Conservation (phyloP, 1,140 invertebrate genomes). For the Tetramorium alpestre region DNA sequence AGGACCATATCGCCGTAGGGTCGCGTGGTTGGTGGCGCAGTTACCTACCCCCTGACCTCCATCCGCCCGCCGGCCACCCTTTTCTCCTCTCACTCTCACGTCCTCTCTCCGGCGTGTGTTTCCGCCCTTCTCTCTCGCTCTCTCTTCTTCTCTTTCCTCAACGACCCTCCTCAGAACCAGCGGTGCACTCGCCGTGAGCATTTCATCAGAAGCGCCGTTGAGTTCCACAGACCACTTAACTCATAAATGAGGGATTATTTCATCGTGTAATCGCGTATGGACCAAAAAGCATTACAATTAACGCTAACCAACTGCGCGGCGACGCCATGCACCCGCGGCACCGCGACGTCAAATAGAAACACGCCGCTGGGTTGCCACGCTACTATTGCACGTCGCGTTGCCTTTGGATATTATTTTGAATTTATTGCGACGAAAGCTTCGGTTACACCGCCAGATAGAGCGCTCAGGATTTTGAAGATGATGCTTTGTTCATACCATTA, state of each 20-base stretch:
- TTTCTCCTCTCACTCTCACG: constrained; percentile 17
- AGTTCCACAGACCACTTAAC: constrained; percentile 85
- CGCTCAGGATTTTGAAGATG: constrained; percentile 36
- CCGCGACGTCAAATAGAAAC: constrained; percentile 73
- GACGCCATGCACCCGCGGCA: constrained; percentile 70
- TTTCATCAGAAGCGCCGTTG: constrained; percentile 84
- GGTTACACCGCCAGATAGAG: constrained; percentile 18
- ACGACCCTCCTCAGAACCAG: constrained; percentile 77
- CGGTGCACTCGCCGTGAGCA: constrained; percentile 80
- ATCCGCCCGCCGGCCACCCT: constrained; percentile 51
- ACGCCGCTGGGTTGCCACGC: constrained; percentile 60
- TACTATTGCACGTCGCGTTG: constrained; percentile 20
- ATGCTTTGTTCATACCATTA: constrained; percentile 51
- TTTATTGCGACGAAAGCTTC: constrained; percentile 55
- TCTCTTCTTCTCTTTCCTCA: constrained; percentile 66
- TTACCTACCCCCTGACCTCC: constrained; percentile 72
- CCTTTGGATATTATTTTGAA: constrained; percentile 57
- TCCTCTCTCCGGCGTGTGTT: constrained; percentile 18
- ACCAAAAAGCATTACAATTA: constrained; percentile 85
- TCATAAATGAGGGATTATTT: constrained; percentile 85
- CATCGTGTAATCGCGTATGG: constrained; percentile 84
- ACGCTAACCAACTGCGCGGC: constrained; percentile 82
- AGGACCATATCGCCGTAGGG: constrained; percentile 79
- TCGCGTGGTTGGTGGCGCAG: constrained; percentile 76
- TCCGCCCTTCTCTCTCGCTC: constrained; percentile 1